phyloP scores from a whole-genome alignment of 2,113 vertebrate genomes.

The Pionites leucogaster region DNA sequence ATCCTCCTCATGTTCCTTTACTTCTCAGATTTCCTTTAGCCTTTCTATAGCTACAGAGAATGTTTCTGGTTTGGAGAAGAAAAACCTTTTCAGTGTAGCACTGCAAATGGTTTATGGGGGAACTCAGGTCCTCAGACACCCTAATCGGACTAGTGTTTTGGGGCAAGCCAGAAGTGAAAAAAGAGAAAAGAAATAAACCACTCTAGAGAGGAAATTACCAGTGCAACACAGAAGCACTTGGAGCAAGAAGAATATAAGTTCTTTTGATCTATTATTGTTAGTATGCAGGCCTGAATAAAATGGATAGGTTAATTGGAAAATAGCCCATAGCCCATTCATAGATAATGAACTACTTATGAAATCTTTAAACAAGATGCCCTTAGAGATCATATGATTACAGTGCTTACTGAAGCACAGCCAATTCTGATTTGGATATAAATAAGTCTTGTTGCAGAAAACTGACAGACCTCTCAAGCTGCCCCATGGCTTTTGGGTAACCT shows the following conservation, averaged over 20 bases:
- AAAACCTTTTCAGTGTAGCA: not conserved
- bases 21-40: not conserved
- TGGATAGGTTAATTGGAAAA: constrained; percentile 24
- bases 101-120: not conserved
- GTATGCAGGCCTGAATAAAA: not conserved
- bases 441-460: constrained; percentile 17
- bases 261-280: constrained; percentile 40
- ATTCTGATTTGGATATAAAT: not conserved
- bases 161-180: not conserved
- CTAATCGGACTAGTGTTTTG: not conserved
- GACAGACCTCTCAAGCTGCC: not conserved
- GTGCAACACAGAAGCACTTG: not conserved
- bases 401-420: not conserved
- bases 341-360: not conserved
- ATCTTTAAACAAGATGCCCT: not conserved
- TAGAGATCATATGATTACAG: not conserved
- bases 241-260: not conserved
- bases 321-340: not conserved
- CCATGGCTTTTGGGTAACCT: not conserved
- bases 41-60: not conserved
- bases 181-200: not conserved
- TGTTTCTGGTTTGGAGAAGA: not conserved
- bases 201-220: not conserved
- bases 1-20: not conserved
- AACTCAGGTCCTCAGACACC: not conserved